These are phyloP conservation scores for Iselma pallidipennis DNA, from an alignment of 2,888 invertebrate species.

Conservation along the genomic window DNA sequence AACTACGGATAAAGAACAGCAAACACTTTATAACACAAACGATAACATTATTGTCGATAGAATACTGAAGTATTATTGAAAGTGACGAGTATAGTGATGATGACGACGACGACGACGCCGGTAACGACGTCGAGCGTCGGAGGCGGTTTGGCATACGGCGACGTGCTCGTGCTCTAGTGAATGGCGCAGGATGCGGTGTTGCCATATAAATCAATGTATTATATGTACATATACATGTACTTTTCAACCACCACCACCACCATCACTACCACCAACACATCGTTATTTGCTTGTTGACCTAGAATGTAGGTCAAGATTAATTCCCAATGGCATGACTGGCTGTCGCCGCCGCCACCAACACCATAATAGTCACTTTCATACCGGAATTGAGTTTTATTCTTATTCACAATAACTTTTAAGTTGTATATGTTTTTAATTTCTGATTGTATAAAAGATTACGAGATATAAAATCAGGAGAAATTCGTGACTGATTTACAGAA, in stretches of 20 bases:
- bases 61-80: conserved; percentile 10
- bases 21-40: conserved; percentile 10
- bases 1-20: neutral
- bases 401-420: too few species aligned
- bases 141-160: conserved; percentile 5
- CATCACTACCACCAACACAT: neutral
- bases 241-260: neutral
- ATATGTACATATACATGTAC: neutral
- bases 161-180: conserved; percentile 13
- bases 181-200: conserved; percentile 30
- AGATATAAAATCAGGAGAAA: neutral
- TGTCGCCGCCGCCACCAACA: conserved; percentile 1
- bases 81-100: conserved; percentile 4
- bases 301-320: conserved; percentile 43
- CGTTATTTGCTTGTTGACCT: conserved; percentile 26
- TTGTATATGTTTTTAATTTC: too few species aligned
- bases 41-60: neutral
- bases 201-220: conserved; percentile 30
- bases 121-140: conserved; percentile 4
- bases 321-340: conserved; percentile 32
- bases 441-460: too few species aligned
- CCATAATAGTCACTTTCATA: neutral
- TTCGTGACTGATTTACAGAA: neutral
- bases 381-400: neutral
- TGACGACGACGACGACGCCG: conserved; percentile 9